Base-by-base conservation (phyloP, 2,797 vertebrate genomes). In the Gila robusta region DNA sequence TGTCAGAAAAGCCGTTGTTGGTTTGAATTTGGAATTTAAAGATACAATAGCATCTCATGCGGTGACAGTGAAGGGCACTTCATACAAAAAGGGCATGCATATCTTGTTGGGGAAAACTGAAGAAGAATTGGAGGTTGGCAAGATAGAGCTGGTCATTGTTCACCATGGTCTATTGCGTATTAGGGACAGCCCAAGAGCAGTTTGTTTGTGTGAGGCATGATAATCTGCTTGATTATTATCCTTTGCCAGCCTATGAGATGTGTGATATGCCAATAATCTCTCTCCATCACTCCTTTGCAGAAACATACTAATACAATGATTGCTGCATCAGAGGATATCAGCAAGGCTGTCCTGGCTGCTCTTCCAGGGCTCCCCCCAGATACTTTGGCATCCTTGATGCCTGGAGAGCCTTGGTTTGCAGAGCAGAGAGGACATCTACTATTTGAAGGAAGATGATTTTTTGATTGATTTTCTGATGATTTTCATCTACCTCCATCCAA, bases 61-160 rank as follows among this genome's bases (percentile, higher is more conserved):
- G 0, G 69, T 70, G 47, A 88, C 66, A 56, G 78, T 79, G n/a
- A 89, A 89, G n/a, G 88, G 78, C 62, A 87, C 78, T 11, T 8
- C 39, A 23, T 87, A 82, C 78, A 84, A 37, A 79, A 83, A 79
- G 21, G 69, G 69, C 41, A 83, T 84, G 82, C 54, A 37, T 44
- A 70, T 86, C 47, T 73, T 86, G 26, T 47, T 83, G 21, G 23
- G 67, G 28, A 84, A 72, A 32, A 72, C n/a, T 35, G 35, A 35
- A 35, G 35, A 35, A 35, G 35, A 35, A 35, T 35, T 35, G 35
- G 35, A 35, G 35, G 35, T 35, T 35, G 4, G 35, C 35, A 35
- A 35, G 35, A 35, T 35, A 35, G 4, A 35, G 35, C 35, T 35
- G 35, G 35, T 35, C 35, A 35, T 5, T 35, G 35, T 35, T 35